A percentile compares a stretch with the other conserved stretches of the same genome.
Evolutionary conservation across 2,888 invertebrate species (phyloP).

Genomic region (Hipparchia sbordonii): DNA sequence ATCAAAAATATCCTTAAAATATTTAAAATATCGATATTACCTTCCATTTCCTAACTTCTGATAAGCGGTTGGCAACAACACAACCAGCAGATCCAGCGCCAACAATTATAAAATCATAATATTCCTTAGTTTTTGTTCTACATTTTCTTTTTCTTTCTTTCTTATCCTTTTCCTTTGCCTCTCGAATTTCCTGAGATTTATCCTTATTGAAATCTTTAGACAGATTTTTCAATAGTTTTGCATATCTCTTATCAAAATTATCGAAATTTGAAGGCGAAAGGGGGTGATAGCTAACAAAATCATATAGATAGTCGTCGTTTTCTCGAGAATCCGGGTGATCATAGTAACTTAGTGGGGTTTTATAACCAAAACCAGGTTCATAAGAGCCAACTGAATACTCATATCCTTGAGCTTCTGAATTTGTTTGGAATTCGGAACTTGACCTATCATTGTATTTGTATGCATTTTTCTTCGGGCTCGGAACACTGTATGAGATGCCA

Average conservation of each 20-base stretch:
- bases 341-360: neutral
- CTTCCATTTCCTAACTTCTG: constrained; percentile 74
- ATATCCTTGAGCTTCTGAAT: neutral
- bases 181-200: constrained; percentile 50
- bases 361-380: neutral
- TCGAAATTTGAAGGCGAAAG: no score
- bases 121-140: constrained; percentile 56
- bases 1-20: no score
- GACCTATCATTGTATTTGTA: constrained; percentile 18
- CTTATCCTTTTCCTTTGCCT: constrained; percentile 8
- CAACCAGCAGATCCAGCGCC: constrained; percentile 88
- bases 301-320: constrained; percentile 16
- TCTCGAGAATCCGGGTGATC: neutral
- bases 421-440: neutral
- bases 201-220: constrained; percentile 53
- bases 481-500: constrained; percentile 66
- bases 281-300: constrained; percentile 23
- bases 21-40: neutral
- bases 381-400: neutral
- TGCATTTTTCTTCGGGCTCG: constrained; percentile 47
- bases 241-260: constrained; percentile 33
- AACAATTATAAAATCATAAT: constrained; percentile 84
- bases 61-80: constrained; percentile 85
- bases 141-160: constrained; percentile 42
- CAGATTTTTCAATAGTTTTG: constrained; percentile 40